Evolutionary conservation across 2,113 vertebrate genomes (phyloP).

Genomic region (Myiopsitta monachus): DNA sequence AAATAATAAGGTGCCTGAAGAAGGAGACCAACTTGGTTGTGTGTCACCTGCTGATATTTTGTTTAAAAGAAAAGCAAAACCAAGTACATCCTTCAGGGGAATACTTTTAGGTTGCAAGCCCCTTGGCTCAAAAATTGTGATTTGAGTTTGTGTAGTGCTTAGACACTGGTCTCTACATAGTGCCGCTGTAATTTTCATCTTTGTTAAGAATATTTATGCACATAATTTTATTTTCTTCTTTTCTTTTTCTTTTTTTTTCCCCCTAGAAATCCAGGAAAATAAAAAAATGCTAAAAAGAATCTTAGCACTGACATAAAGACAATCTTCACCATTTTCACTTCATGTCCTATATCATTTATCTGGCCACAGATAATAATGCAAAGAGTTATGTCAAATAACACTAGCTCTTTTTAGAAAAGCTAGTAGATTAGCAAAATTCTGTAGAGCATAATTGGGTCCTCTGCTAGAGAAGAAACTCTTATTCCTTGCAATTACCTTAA

Average conservation of each 20-base stretch:
- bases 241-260: neutral
- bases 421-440: neutral
- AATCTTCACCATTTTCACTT: neutral
- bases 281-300: neutral
- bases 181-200: neutral
- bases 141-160: neutral
- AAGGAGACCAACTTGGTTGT: neutral
- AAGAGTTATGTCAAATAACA: neutral
- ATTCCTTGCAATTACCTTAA: neutral
- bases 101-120: neutral
- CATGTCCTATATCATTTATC: neutral
- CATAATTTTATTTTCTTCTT: too few relatives aligned
- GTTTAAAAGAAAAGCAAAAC: neutral
- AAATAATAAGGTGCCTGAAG: neutral
- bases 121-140: neutral
- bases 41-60: neutral
- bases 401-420: neutral
- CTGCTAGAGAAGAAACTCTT: neutral
- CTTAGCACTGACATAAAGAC: neutral
- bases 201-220: neutral
- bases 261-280: neutral
- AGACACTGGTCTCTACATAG: neutral
- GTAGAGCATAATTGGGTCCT: neutral
- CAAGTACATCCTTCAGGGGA: neutral
- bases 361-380: neutral